phyloP scores from a whole-genome alignment of 1,140 invertebrate species.

The Aphelinus atriplicis region DNA sequence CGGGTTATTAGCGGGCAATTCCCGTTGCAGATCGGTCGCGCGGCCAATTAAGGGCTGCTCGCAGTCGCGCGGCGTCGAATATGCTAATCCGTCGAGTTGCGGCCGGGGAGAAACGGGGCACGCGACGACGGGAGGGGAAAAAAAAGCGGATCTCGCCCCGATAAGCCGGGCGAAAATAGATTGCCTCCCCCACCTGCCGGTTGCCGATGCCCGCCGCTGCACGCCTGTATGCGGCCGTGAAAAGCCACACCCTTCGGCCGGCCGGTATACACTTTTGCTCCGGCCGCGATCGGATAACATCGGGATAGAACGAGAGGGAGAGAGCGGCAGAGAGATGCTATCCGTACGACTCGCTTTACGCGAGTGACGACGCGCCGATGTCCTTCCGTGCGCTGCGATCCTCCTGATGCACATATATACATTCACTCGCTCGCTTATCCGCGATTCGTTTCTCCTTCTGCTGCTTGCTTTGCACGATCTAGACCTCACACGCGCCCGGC shows the following conservation, averaged over 20 bases:
- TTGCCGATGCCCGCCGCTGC: too few species aligned
- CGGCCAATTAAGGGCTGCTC: too few species aligned
- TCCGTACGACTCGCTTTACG: slow-evolving; percentile 8
- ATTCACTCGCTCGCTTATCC: neutral
- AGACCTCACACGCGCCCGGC: neutral
- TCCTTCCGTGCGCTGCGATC: neutral
- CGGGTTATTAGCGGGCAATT: too few species aligned
- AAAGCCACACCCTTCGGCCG: slow-evolving; percentile 47
- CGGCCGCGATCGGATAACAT: slow-evolving; percentile 48
- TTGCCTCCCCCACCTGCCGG: slow-evolving; percentile 3
- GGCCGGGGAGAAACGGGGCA: too few species aligned
- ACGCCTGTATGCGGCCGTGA: slow-evolving; percentile 21
- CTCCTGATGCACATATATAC: neutral
- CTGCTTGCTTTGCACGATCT: neutral
- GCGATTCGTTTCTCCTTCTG: neutral
- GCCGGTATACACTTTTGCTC: slow-evolving; percentile 30
- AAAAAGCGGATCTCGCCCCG: neutral
- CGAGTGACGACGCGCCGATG: slow-evolving; percentile 2
- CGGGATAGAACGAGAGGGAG: neutral
- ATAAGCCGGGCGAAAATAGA: slow-evolving; percentile 33
- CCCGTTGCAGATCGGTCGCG: too few species aligned
- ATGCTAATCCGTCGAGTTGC: too few species aligned
- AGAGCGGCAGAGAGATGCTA: neutral
- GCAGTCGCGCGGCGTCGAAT: too few species aligned
- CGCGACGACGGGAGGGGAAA: neutral